Evolutionary conservation across 1,140 invertebrate species (phyloP).

Genomic region (Callitettix versicolor): DNA sequence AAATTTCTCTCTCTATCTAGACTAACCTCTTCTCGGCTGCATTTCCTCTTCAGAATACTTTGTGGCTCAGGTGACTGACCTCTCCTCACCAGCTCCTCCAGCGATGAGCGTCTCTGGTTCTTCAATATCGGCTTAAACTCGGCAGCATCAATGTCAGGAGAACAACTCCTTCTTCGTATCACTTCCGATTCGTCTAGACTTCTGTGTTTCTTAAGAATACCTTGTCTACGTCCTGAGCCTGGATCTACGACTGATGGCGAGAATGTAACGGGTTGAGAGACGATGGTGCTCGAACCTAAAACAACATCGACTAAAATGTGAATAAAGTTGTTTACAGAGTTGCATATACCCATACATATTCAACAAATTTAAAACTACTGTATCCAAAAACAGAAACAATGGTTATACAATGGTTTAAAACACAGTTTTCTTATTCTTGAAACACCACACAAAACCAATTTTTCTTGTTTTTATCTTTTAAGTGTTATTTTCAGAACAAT

Average conservation of each 20-base stretch:
- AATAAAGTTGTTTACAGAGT: too few relatives aligned
- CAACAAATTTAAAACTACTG: too few relatives aligned
- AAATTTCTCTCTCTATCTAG: too few relatives aligned
- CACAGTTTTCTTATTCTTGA: too few relatives aligned
- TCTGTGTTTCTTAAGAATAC: constrained; percentile 64
- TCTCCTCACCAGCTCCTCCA: constrained; percentile 37
- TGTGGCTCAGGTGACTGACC: constrained; percentile 33
- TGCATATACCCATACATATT: too few relatives aligned
- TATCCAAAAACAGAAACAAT: too few relatives aligned
- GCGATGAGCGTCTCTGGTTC: constrained; percentile 53
- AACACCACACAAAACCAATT: too few relatives aligned
- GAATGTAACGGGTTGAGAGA: constrained; percentile 55
- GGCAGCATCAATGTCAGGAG: constrained; percentile 48
- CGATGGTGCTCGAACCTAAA: not conserved
- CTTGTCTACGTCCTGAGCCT: constrained; percentile 43
- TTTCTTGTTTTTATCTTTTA: too few relatives aligned
- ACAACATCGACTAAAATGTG: constrained; percentile 23
- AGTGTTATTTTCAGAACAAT: too few relatives aligned
- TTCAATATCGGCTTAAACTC: constrained; percentile 56
- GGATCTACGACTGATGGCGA: constrained; percentile 53
- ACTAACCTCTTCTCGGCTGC: constrained; percentile 26
- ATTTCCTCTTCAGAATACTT: constrained; percentile 56
- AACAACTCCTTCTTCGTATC: constrained; percentile 50
- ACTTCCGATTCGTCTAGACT: constrained; percentile 68
- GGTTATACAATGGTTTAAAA: too few relatives aligned